Base-by-base conservation (phyloP, 2,888 invertebrate genomes). In the Drosophila gaucha region DNA sequence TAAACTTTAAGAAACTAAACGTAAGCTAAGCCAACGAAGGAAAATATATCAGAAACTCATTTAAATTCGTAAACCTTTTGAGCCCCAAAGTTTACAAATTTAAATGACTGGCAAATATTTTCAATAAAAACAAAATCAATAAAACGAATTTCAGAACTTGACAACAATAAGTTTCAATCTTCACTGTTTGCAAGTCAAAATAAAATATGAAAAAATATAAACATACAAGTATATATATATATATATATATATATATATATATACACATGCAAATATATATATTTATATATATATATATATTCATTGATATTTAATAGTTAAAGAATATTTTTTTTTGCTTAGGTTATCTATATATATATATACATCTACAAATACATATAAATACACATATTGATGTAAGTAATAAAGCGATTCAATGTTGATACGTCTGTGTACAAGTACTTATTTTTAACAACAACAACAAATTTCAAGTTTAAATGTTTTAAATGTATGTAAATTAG, bases 71-170 rank as follows among this genome's bases (percentile, higher is more conserved):
- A 89, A 90, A 89, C 89, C 82, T 74, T 63, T 71, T 74, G 91
- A 91, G 91, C 91, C 91, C 91, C 90, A 87, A 67, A 63, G 90
- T 89, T 91, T 90, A 80, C 90, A 75, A 73, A 89, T 90, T 90
- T 89, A 89, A 90, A 90, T 91, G 88, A 88, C 62, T 64, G 16
- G 54, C 33, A 60, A 55, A 59, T 67, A 67, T 56, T 56, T 50
- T 43, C 39, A 51, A 43, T 43, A 46, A 55, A n/a, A 55, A n/a
- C 41, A 35, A 57, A 41, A 55, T 54, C 36, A 58, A 68, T 52
- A 49, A 65, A 43, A 58, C 71, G 74, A 74, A 74, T 67, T 74
- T 74, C 51, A 33, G 36, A 46, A 24, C 35, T 51, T 62, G 46
- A 20, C 33, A 58, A 44, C 31, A 49, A 58, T 33, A 57, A 67